A percentile compares a stretch with the other conserved stretches of the same genome.
phyloP scores from a whole-genome alignment of 1,140 invertebrate species.

The Pygmarrhopalites habei region DNA sequence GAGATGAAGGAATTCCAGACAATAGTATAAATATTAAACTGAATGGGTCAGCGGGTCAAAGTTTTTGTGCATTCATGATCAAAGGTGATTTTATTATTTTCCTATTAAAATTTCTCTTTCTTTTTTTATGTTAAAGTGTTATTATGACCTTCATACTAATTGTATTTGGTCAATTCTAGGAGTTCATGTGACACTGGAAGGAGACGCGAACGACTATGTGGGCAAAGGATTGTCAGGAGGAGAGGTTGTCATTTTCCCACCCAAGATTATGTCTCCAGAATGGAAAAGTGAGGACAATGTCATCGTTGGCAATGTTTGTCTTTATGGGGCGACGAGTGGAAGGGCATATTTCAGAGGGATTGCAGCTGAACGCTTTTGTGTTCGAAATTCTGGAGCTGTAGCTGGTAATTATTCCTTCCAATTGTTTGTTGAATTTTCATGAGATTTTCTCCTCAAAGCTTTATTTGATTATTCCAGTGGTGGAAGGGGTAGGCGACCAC shows the following conservation, averaged over 20 bases:
- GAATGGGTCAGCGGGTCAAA: slow-evolving; percentile 94
- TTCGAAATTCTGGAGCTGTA: slow-evolving; percentile 90
- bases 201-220: slow-evolving; percentile 98
- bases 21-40: slow-evolving; percentile 78
- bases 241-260: slow-evolving; percentile 88
- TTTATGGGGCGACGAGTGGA: slow-evolving; percentile 94
- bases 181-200: slow-evolving; percentile 84
- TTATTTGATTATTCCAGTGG: no score
- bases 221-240: slow-evolving; percentile 93
- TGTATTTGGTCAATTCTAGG: no score
- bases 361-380: slow-evolving; percentile 94
- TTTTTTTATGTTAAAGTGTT: no score
- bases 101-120: no score
- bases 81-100: no score
- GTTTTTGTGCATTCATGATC: slow-evolving; percentile 95
- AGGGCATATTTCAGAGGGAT: slow-evolving; percentile 93
- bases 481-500: no score
- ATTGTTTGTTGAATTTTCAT: no score
- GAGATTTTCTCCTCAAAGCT: no score
- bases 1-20: slow-evolving; percentile 78
- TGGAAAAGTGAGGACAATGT: slow-evolving; percentile 87
- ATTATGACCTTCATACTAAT: no score
- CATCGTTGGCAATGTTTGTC: slow-evolving; percentile 95
- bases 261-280: slow-evolving; percentile 65
- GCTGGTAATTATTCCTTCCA: slow-evolving; percentile 58